Evolutionary conservation across 1,140 invertebrate species (phyloP).

Genomic region (Drosophila murphyi): DNA sequence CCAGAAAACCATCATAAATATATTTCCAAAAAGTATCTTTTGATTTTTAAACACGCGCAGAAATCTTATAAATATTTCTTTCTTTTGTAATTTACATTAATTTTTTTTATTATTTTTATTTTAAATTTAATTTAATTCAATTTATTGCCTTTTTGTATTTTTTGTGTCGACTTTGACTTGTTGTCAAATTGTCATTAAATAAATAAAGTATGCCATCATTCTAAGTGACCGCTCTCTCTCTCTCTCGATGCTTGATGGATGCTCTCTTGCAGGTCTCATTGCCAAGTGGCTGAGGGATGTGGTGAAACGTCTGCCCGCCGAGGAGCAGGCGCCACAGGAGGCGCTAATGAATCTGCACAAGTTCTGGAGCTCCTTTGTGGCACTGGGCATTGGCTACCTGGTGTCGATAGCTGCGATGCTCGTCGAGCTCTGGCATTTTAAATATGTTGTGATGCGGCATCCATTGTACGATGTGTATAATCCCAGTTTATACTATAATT

Average conservation of each 20-base stretch:
- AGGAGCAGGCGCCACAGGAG: constrained; percentile 85
- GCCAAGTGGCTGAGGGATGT: constrained; percentile 92
- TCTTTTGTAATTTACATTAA: too few relatives aligned
- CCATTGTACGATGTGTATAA: constrained; percentile 90
- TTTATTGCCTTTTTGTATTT: too few relatives aligned
- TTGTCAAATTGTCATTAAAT: too few relatives aligned
- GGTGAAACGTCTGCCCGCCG: constrained; percentile 85
- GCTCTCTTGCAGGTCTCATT: constrained; percentile 85
- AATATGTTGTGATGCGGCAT: constrained; percentile 87
- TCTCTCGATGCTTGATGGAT: too few relatives aligned
- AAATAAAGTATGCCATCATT: too few relatives aligned
- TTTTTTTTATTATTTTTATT: too few relatives aligned
- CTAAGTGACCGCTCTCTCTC: background rate
- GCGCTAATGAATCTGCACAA: constrained; percentile 91
- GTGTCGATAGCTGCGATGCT: constrained; percentile 86
- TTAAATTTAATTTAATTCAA: too few relatives aligned
- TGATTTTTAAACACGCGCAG: too few relatives aligned
- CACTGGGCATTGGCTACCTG: constrained; percentile 88
- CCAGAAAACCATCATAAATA: too few relatives aligned
- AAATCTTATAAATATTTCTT: too few relatives aligned
- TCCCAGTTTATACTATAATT: constrained; percentile 77
- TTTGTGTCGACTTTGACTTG: too few relatives aligned
- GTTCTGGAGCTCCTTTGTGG: constrained; percentile 90
- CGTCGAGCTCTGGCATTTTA: constrained; percentile 88
- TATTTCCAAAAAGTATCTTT: too few relatives aligned